Conservation (phyloP, 2,797 vertebrate genomes). For the Halcyon smyrnensis region DNA sequence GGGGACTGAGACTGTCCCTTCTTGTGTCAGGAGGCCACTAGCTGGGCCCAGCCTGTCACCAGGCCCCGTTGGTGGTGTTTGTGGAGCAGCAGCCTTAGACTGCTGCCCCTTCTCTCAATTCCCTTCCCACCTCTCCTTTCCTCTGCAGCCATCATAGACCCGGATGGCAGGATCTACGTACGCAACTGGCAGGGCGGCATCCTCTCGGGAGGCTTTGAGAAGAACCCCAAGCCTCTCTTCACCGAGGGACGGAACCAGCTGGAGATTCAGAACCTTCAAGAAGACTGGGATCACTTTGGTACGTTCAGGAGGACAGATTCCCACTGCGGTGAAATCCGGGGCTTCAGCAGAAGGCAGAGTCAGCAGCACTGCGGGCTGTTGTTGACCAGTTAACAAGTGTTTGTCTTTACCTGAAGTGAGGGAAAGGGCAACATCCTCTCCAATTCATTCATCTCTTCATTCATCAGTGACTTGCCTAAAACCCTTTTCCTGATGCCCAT, state of each 20-base stretch:
- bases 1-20: not conserved
- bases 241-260: constrained; percentile 96
- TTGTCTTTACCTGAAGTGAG: not conserved
- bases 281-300: constrained; percentile 99
- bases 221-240: constrained; percentile 98
- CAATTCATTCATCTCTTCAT: not conserved
- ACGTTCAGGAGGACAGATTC: not conserved
- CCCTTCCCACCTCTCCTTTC: not conserved
- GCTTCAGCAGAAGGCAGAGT: not conserved
- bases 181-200: constrained; percentile 94
- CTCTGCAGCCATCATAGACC: constrained; percentile 88
- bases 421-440: fast-evolving
- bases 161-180: constrained; percentile 94
- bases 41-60: not conserved
- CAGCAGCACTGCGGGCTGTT: not conserved
- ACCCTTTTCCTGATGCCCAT: not conserved
- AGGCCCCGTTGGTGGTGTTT: fast-evolving
- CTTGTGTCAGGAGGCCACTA: not conserved
- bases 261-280: constrained; percentile 96
- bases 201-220: constrained; percentile 96
- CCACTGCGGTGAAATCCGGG: fast-evolving
- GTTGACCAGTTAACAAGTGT: not conserved
- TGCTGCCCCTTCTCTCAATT: not conserved
- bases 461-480: not conserved
- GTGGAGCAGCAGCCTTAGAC: not conserved